phyloP scores from a whole-genome alignment of 2,113 vertebrate species.

The Melanocharis versteri region DNA sequence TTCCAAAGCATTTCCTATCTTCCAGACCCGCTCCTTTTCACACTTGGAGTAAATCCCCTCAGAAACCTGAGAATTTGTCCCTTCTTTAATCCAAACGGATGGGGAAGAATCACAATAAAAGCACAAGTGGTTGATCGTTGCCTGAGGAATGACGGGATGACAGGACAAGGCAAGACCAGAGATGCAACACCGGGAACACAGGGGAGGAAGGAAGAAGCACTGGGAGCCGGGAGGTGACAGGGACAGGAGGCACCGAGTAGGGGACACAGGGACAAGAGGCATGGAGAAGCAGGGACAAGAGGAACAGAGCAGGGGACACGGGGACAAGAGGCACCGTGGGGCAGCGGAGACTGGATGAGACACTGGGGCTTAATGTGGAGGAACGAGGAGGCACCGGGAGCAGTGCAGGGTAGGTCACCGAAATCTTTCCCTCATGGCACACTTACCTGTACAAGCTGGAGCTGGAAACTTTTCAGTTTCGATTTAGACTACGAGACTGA shows the following conservation, averaged over 20 bases:
- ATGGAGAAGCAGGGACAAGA: too few relatives aligned
- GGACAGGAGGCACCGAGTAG: not conserved
- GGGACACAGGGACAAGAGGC: too few relatives aligned
- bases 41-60: not conserved
- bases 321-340: not conserved
- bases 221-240: not conserved
- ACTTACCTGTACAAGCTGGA: not conserved
- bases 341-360: not conserved
- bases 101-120: not conserved
- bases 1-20: not conserved
- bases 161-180: not conserved
- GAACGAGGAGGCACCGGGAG: too few relatives aligned
- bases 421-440: too few relatives aligned
- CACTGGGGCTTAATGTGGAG: not conserved
- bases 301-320: too few relatives aligned
- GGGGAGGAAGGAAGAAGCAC: not conserved
- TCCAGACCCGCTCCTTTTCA: not conserved
- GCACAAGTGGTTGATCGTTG: not conserved
- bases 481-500: too few relatives aligned
- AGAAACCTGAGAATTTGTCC: not conserved
- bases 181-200: not conserved
- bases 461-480: not conserved
- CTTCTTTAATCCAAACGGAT: not conserved
- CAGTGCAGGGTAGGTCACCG: not conserved
- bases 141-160: not conserved